Conservation (phyloP, 1,140 invertebrate genomes). For the Trigoniulus corallinus region DNA sequence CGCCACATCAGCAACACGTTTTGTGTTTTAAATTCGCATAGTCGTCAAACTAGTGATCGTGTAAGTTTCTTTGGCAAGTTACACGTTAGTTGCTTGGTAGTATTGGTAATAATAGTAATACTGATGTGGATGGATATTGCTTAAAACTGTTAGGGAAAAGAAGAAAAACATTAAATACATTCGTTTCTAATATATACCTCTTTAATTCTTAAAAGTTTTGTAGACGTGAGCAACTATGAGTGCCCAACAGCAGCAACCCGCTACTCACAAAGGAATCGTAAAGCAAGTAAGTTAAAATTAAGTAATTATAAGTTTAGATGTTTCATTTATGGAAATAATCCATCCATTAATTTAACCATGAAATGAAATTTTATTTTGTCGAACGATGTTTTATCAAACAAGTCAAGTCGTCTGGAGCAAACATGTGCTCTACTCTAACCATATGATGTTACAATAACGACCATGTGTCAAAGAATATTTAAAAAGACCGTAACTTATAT, state of each 20-base stretch:
- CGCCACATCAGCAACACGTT: not conserved
- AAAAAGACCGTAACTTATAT: too few species aligned
- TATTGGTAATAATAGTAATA: not conserved
- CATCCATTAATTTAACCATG: not conserved
- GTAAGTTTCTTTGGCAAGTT: not conserved
- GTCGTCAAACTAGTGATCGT: not conserved
- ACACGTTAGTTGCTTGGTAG: not conserved
- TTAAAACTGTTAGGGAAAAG: not conserved
- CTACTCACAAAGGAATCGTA: constrained; percentile 28
- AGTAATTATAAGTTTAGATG: too few species aligned
- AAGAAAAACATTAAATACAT: not conserved
- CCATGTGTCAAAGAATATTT: not conserved
- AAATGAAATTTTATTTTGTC: not conserved
- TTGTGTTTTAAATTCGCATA: too few species aligned
- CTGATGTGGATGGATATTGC: not conserved
- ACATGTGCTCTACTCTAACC: not conserved
- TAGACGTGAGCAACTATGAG: constrained; percentile 3
- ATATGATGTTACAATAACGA: not conserved
- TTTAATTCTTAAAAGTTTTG: not conserved
- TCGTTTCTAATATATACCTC: not conserved
- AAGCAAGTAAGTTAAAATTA: constrained; percentile 38
- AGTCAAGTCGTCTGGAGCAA: not conserved
- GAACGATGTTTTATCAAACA: not conserved
- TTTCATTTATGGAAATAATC: not conserved
- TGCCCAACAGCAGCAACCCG: constrained; percentile 7